A percentile compares a stretch with the other conserved stretches of the same genome.
phyloP scores from a whole-genome alignment of 2,888 invertebrate genomes.

The Ophion costatus region DNA sequence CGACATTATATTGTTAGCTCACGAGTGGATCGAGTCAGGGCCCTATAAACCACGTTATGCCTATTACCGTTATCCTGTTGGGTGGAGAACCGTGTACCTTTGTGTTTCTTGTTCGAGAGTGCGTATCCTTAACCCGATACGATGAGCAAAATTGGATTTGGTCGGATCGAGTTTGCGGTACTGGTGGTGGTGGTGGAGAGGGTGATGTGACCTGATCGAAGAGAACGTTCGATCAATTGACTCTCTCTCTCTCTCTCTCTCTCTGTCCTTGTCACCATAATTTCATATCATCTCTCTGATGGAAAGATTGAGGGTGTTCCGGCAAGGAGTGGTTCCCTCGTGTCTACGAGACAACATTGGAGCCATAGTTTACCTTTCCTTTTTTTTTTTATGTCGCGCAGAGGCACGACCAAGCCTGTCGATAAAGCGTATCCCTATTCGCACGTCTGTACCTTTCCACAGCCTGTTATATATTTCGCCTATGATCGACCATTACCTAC shows the following conservation, averaged over 20 bases:
- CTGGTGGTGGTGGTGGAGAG: not conserved
- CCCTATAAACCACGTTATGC: not conserved
- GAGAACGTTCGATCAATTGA: slow-evolving; percentile 11
- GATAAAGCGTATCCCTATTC: slow-evolving; percentile 16
- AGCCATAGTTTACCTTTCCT: slow-evolving; percentile 3
- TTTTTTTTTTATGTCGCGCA: slow-evolving; percentile 37
- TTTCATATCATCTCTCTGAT: slow-evolving; percentile 51
- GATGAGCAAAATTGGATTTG: not conserved
- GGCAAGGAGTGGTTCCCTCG: slow-evolving; percentile 56
- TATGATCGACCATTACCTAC: too few relatives aligned
- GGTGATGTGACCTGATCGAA: not conserved
- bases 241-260: not conserved
- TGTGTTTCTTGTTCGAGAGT: not conserved
- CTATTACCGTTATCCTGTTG: not conserved
- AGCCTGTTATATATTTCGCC: not conserved
- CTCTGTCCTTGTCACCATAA: slow-evolving; percentile 12
- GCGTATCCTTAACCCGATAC: slow-evolving; percentile 1
- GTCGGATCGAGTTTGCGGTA: not conserved
- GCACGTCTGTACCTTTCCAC: not conserved
- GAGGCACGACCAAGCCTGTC: slow-evolving; percentile 51
- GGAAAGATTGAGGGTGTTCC: slow-evolving; percentile 29
- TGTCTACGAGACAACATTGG: slow-evolving; percentile 39
- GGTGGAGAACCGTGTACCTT: not conserved
- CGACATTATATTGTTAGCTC: not conserved
- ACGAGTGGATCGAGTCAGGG: not conserved